Evolutionary conservation across 2,797 vertebrate genomes (phyloP).

Genomic region (Rhinophrynus dorsalis): DNA sequence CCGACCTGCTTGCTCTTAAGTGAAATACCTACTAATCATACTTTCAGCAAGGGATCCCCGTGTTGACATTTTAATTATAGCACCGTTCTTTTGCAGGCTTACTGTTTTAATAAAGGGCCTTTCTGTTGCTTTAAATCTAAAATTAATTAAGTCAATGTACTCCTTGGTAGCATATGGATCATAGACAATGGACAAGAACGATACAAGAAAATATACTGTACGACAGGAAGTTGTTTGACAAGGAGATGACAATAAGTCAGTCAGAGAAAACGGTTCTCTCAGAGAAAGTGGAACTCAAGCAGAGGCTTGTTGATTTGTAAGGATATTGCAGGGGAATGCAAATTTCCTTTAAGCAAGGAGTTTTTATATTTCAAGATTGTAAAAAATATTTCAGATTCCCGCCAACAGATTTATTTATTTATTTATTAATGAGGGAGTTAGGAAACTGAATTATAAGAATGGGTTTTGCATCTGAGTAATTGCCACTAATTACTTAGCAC

Average conservation of each 20-base stretch:
- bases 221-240: conserved; percentile 37
- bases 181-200: conserved; percentile 59
- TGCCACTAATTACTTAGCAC: neutral
- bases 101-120: conserved; percentile 65
- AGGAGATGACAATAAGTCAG: conserved; percentile 40
- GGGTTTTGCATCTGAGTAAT: neutral
- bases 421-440: neutral
- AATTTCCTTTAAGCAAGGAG: conserved; percentile 17
- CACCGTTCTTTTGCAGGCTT: conserved; percentile 58
- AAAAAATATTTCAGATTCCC: conserved; percentile 17
- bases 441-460: neutral
- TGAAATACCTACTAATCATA: conserved; percentile 65
- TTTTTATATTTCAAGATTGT: neutral
- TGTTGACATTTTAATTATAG: conserved; percentile 68
- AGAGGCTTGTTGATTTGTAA: conserved; percentile 39
- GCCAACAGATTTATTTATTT: neutral
- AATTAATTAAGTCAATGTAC: conserved; percentile 69
- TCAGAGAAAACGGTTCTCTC: conserved; percentile 30
- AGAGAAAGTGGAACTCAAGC: conserved; percentile 13
- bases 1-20: conserved; percentile 57
- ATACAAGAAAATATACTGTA: conserved; percentile 60
- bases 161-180: conserved; percentile 57
- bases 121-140: conserved; percentile 69
- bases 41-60: conserved; percentile 65
- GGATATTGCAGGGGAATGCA: conserved; percentile 33